phyloP scores from a whole-genome alignment of 1,140 invertebrate species.

The Zaprionus ornatus region DNA sequence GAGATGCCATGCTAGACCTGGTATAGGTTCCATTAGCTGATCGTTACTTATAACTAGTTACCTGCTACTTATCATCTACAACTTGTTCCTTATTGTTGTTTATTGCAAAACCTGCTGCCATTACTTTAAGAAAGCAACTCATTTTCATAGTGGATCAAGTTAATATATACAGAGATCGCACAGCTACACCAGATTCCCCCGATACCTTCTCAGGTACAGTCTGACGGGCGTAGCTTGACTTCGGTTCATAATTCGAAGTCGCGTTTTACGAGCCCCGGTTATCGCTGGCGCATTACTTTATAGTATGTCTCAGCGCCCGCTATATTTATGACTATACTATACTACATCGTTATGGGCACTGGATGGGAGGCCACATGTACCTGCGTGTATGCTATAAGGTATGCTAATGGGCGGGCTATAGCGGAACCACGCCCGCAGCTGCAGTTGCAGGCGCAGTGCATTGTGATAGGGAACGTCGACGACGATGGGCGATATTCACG shows the following conservation, averaged over 20 bases:
- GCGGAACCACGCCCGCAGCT: constrained; percentile 35
- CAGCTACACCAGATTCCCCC: not conserved
- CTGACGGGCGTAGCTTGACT: not conserved
- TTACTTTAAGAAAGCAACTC: not conserved
- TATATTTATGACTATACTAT: constrained; percentile 21
- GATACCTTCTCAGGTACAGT: not conserved
- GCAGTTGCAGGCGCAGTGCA: constrained; percentile 11
- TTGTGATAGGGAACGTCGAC: not conserved
- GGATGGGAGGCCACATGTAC: constrained; percentile 21
- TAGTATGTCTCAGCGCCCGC: not conserved
- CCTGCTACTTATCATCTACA: not conserved
- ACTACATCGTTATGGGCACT: constrained; percentile 4
- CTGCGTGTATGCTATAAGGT: constrained; percentile 34
- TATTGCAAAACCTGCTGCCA: not conserved
- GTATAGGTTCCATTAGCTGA: not conserved
- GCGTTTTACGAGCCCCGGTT: constrained; percentile 5
- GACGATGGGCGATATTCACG: not conserved
- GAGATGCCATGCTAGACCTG: not conserved
- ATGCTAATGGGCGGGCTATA: constrained; percentile 48
- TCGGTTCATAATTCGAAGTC: not conserved
- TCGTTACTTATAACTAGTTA: not conserved
- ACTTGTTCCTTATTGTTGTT: not conserved
- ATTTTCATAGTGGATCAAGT: not conserved
- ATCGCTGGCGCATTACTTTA: not conserved
- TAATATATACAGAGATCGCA: not conserved